Percentiles rank a stretch among this genome's conserved stretches.
Conservation (phyloP, 2,113 vertebrate species). For the Cygnus buccinator region DNA sequence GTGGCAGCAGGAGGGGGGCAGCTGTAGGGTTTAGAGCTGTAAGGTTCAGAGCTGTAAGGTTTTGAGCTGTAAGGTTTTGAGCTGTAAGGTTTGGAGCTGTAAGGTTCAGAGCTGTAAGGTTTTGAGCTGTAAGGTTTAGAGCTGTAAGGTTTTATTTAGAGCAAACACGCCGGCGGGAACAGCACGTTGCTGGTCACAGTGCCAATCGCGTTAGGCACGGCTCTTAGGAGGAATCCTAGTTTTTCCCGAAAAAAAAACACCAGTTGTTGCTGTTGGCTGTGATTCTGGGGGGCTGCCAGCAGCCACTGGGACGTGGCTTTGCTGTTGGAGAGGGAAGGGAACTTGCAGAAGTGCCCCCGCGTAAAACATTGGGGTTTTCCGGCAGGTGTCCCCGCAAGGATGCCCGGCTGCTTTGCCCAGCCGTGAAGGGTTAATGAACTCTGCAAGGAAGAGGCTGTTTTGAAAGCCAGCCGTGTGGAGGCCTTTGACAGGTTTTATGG, state of each 20-base stretch:
- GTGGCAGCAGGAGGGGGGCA: neutral
- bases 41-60: no score
- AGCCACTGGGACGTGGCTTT: neutral
- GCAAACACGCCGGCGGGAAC: accelerated
- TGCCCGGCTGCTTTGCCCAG: neutral
- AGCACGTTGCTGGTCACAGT: neutral
- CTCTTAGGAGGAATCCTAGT: accelerated
- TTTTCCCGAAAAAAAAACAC: neutral
- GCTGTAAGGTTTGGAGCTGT: no score
- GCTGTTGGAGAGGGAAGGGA: neutral
- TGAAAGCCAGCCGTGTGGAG: neutral
- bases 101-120: neutral
- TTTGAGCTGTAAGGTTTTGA: no score
- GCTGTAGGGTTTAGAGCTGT: neutral
- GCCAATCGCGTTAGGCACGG: neutral
- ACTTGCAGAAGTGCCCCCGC: neutral
- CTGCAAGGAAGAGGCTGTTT: neutral
- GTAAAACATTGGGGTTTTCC: accelerated
- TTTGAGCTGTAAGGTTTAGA: no score
- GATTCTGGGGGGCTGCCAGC: neutral
- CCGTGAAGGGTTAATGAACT: neutral
- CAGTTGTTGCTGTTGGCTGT: neutral
- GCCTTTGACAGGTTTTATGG: neutral
- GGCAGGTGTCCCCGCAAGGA: neutral
- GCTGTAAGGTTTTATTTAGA: neutral